phyloP scores from a whole-genome alignment of 2,113 vertebrate species.

The Emydura subglobosa region DNA sequence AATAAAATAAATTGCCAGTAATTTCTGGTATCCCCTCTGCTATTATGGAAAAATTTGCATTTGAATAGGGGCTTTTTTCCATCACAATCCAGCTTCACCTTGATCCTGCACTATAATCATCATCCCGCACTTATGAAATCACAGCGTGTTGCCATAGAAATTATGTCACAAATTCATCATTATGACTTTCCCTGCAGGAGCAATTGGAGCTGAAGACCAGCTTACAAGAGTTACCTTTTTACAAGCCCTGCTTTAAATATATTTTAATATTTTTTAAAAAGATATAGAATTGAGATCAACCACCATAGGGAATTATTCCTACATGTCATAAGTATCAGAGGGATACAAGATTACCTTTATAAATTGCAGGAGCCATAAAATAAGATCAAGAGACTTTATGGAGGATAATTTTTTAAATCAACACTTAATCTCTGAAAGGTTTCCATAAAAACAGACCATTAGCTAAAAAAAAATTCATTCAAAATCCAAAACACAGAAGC shows the following conservation, averaged over 20 bases:
- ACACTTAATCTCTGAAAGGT: conserved; percentile 29
- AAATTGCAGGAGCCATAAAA: conserved; percentile 50
- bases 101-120: conserved; percentile 76
- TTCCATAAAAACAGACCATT: conserved; percentile 39
- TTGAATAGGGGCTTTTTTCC: conserved; percentile 68
- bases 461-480: not conserved
- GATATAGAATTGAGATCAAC: conserved; percentile 57
- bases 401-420: conserved; percentile 68
- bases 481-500: conserved; percentile 26
- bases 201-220: conserved; percentile 58
- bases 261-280: conserved; percentile 30
- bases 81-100: conserved; percentile 74
- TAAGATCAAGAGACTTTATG: conserved; percentile 62
- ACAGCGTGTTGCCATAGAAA: conserved; percentile 69
- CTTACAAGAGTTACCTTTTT: conserved; percentile 55
- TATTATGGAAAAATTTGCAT: conserved; percentile 77
- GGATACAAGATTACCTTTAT: conserved; percentile 54
- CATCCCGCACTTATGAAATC: conserved; percentile 75
- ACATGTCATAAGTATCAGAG: conserved; percentile 49
- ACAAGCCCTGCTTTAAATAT: conserved; percentile 60
- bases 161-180: conserved; percentile 76
- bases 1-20: conserved; percentile 79
- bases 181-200: conserved; percentile 73
- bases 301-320: not conserved
- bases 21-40: conserved; percentile 75